These are phyloP conservation scores for Leptinotarsa tumamoca DNA, from an alignment of 2,888 invertebrate genomes.

Conservation along the genomic window DNA sequence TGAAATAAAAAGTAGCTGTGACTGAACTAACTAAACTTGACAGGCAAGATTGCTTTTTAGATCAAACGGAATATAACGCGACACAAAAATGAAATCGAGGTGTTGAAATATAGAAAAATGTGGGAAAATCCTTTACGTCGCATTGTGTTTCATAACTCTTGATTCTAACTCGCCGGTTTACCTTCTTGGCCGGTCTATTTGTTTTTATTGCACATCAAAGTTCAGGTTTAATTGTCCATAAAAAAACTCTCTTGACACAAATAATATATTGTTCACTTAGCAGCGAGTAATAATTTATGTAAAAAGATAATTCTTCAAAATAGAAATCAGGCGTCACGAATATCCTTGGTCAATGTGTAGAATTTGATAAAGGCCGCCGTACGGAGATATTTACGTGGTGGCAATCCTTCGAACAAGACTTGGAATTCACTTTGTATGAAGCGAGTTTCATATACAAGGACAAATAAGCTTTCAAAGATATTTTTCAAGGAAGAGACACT, in stretches of 20 bases:
- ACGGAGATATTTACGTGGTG: conserved; percentile 7
- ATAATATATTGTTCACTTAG: conserved; percentile 32
- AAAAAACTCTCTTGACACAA: conserved; percentile 28
- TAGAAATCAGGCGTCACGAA: conserved; percentile 22
- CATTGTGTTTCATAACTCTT: conserved; percentile 11
- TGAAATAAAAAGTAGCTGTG: no score
- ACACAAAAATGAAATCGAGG: neutral
- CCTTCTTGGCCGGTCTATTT: conserved; percentile 8
- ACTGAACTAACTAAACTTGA: no score
- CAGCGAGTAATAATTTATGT: conserved; percentile 28
- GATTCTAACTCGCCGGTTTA: conserved; percentile 5
- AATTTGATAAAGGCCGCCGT: conserved; percentile 9
- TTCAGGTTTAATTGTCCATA: conserved; percentile 18
- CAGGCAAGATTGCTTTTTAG: neutral
- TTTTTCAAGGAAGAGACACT: no score
- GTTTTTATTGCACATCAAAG: conserved; percentile 22
- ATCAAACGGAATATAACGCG: neutral
- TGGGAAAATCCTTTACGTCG: conserved; percentile 3
- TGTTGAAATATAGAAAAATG: neutral
- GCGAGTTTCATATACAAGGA: neutral
- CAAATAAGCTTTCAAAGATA: no score
- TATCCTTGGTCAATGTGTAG: conserved; percentile 31
- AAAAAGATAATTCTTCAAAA: conserved; percentile 28
- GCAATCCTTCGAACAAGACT: neutral
- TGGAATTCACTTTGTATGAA: neutral